Conservation (phyloP, 1,140 invertebrate species). For the Scaptomyza pallida region DNA sequence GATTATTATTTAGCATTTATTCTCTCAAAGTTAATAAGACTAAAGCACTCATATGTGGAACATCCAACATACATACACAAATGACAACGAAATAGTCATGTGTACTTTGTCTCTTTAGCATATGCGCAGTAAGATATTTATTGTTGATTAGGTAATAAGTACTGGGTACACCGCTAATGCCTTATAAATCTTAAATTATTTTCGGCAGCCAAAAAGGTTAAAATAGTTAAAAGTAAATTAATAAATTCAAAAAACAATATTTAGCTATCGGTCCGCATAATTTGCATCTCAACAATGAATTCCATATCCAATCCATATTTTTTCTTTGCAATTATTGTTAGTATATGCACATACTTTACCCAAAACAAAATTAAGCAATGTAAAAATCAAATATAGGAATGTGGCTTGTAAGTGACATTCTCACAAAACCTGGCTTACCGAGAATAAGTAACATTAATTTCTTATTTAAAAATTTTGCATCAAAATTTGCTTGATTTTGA, state of each 20-base stretch:
- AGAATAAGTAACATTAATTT: too few relatives aligned
- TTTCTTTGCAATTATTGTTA: background rate
- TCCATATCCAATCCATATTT: too few relatives aligned
- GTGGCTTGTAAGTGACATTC: too few relatives aligned
- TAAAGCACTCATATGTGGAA: conserved; percentile 14
- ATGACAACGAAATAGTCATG: too few relatives aligned
- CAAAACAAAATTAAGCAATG: too few relatives aligned
- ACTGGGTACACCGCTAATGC: background rate
- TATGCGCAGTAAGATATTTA: conserved; percentile 8
- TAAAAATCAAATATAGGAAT: too few relatives aligned
- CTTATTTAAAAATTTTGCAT: too few relatives aligned
- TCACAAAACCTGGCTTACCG: too few relatives aligned
- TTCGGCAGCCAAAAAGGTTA: background rate
- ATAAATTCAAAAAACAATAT: conserved; percentile 21
- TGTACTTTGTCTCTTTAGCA: conserved; percentile 7
- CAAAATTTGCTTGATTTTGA: too few relatives aligned
- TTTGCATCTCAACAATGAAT: too few relatives aligned
- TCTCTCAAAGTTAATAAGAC: conserved; percentile 8
- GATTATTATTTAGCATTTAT: conserved; percentile 35
- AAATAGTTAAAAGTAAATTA: background rate
- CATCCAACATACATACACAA: background rate
- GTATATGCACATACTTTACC: conserved; percentile 8
- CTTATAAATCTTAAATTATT: background rate
- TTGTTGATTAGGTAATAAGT: background rate
- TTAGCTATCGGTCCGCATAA: too few relatives aligned